Conservation (phyloP, 1,140 invertebrate genomes). For the Dufourea novaeangliae region DNA sequence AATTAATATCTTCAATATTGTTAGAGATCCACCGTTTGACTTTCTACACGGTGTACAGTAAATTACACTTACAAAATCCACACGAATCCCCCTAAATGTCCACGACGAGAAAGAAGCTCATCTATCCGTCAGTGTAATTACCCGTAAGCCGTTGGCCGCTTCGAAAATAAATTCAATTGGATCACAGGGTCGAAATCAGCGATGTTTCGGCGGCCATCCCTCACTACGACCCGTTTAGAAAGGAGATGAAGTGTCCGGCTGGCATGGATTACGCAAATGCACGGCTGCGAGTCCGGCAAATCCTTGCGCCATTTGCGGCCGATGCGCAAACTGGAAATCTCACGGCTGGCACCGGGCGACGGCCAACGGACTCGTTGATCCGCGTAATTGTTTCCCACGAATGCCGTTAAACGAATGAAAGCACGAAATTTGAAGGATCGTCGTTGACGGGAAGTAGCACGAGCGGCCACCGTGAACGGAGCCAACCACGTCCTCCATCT, state of each 20-base stretch:
- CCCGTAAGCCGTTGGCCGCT: too few relatives aligned
- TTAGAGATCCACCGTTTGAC: too few relatives aligned
- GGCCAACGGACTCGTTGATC: conserved; percentile 15
- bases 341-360: background rate
- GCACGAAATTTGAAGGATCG: conserved; percentile 12
- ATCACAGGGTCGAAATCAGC: background rate
- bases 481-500: background rate
- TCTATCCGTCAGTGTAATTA: background rate
- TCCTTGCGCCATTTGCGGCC: conserved; percentile 26
- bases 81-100: too few relatives aligned
- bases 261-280: conserved; percentile 56
- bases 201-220: background rate
- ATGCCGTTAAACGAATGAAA: conserved; percentile 7
- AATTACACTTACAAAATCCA: too few relatives aligned
- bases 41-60: too few relatives aligned
- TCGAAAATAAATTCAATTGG: background rate
- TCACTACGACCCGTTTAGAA: background rate
- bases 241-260: conserved; percentile 4
- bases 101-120: background rate
- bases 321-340: conserved; percentile 46
- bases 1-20: too few relatives aligned
- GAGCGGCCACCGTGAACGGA: background rate
- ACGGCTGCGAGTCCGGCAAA: conserved; percentile 44
- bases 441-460: too few relatives aligned
- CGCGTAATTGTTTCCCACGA: conserved; percentile 44